Evolutionary conservation across 2,113 vertebrate species (phyloP).

Genomic region (Paraplagusia blochii): DNA sequence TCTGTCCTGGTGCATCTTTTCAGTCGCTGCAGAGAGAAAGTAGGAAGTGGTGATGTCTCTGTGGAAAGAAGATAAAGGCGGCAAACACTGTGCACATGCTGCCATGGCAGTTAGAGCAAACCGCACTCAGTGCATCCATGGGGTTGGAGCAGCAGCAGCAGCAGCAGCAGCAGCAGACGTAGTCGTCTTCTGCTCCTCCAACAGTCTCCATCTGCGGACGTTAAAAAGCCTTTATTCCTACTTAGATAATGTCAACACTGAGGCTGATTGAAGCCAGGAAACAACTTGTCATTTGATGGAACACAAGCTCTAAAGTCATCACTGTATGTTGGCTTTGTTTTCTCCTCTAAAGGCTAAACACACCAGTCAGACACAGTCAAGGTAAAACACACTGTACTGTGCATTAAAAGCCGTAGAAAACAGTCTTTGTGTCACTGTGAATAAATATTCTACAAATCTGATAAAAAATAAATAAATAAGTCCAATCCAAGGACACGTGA

Average conservation of each 20-base stretch:
- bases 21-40: constrained; percentile 20
- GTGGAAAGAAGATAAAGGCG: constrained; percentile 54
- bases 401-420: not conserved
- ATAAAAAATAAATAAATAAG: too few relatives aligned
- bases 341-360: not conserved
- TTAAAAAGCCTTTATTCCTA: too few relatives aligned
- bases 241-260: too few relatives aligned
- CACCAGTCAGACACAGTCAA: not conserved
- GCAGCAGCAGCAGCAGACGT: not conserved
- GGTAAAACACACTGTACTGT: constrained; percentile 3
- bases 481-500: not conserved
- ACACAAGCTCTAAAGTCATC: too few relatives aligned
- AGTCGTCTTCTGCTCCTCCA: not conserved
- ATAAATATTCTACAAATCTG: not conserved
- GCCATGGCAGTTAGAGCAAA: constrained; percentile 44
- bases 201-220: too few relatives aligned
- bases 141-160: constrained; percentile 6
- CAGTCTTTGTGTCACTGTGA: not conserved
- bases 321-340: too few relatives aligned
- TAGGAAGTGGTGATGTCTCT: constrained; percentile 58
- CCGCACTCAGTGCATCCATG: constrained; percentile 25
- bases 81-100: constrained; percentile 19
- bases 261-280: too few relatives aligned
- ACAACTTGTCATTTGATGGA: too few relatives aligned
- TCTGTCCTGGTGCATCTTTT: constrained; percentile 23